Conservation (phyloP, 2,888 invertebrate species). For the Amiota minor region DNA sequence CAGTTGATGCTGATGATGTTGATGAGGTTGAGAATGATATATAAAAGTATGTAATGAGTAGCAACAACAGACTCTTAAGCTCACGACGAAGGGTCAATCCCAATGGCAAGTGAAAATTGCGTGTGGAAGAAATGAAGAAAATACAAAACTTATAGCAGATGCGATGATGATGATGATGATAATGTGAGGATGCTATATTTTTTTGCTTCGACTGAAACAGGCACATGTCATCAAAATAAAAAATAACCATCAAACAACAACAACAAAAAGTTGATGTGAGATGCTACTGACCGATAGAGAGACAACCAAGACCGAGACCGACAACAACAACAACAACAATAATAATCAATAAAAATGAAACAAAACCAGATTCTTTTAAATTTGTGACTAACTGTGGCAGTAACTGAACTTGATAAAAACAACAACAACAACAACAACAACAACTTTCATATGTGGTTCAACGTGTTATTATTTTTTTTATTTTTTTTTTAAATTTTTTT, state of each 20-base stretch:
- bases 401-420: constrained; percentile 19
- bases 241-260: neutral
- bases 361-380: constrained; percentile 16
- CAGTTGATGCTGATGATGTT: neutral
- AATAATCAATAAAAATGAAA: neutral
- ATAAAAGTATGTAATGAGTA: neutral
- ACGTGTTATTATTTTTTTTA: constrained; percentile 45
- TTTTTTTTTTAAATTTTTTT: constrained; percentile 43
- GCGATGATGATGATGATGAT: neutral
- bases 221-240: neutral
- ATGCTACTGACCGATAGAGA: constrained; percentile 52
- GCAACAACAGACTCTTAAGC: no score
- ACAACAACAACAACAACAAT: constrained; percentile 22
- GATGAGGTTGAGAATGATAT: neutral
- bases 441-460: constrained; percentile 51
- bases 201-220: constrained; percentile 13
- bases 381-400: constrained; percentile 50
- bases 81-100: no score
- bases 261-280: constrained; percentile 34
- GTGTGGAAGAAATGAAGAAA: neutral
- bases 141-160: no score
- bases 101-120: neutral
- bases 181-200: neutral
- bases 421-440: constrained; percentile 33
- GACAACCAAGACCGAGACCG: constrained; percentile 28